phyloP scores from a whole-genome alignment of 2,113 vertebrate species.

The Melanerpes formicivorus region DNA sequence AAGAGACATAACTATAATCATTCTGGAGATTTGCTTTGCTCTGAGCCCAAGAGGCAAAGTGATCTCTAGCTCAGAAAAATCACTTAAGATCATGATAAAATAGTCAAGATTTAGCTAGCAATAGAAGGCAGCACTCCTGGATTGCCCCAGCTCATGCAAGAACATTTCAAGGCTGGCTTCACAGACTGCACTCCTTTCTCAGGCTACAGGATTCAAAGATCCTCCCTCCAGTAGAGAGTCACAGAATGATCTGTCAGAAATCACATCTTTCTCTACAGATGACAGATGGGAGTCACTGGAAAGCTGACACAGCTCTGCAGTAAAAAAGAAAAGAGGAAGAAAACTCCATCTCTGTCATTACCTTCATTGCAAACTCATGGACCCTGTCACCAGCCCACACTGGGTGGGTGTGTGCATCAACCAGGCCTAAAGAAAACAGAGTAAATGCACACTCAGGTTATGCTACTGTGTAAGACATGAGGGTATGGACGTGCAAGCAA shows the following conservation, averaged over 20 bases:
- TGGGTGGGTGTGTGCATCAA: conserved; percentile 96
- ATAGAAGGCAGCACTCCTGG: background rate
- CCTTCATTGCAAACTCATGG: conserved; percentile 98
- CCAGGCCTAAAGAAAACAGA: conserved; percentile 83
- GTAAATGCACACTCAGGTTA: background rate
- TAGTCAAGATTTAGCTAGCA: background rate
- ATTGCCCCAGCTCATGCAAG: background rate
- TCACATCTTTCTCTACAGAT: background rate
- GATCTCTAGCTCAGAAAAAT: background rate
- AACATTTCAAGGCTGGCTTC: background rate
- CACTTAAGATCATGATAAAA: background rate
- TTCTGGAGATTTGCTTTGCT: background rate
- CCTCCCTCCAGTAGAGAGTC: background rate
- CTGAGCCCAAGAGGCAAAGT: background rate
- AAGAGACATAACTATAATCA: background rate
- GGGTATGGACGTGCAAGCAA: background rate
- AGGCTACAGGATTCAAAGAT: background rate
- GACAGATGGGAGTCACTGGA: background rate
- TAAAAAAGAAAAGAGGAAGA: background rate
- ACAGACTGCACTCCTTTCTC: background rate
- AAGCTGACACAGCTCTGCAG: background rate
- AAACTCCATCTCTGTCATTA: conserved; percentile 65
- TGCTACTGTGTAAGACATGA: background rate
- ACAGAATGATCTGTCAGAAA: background rate
- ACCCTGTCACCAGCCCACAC: conserved; percentile 97